phyloP scores from a whole-genome alignment of 2,888 invertebrate genomes.

The Orthonychiurus folsomi region DNA sequence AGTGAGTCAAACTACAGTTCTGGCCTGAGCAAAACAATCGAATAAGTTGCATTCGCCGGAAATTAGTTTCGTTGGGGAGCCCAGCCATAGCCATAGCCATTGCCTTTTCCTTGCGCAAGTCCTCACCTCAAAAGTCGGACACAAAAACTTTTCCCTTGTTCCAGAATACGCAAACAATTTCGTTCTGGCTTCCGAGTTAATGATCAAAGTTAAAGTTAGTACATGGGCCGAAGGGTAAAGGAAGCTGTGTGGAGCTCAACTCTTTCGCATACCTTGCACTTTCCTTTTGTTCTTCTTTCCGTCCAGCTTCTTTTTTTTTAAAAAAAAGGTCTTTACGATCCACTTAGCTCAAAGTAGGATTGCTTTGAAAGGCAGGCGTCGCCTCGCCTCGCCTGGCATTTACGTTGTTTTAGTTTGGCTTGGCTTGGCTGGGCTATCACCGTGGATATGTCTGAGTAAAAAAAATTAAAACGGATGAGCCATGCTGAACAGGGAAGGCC shows the following conservation, averaged over 20 bases:
- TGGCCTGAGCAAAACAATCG: no score
- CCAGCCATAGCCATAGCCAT: no score
- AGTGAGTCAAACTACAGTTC: no score
- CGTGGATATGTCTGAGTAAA: no score
- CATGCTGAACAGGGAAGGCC: not conserved
- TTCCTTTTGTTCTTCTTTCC: constrained; percentile 9
- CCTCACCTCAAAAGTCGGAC: no score
- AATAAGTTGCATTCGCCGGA: no score
- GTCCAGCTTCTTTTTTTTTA: not conserved
- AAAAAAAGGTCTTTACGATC: no score
- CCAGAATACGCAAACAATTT: not conserved
- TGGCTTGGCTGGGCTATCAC: no score
- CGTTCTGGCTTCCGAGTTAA: not conserved
- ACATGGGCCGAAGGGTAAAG: not conserved
- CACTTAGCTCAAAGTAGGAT: not conserved
- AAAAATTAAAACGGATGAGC: not conserved
- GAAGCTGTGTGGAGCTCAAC: constrained; percentile 8
- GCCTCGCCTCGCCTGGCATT: not conserved
- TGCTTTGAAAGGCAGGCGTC: not conserved
- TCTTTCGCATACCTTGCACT: constrained; percentile 17
- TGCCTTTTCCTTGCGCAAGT: no score
- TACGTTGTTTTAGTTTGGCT: no score
- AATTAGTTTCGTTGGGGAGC: no score
- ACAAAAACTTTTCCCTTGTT: not conserved
- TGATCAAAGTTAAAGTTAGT: not conserved